Conservation (phyloP, 1,140 invertebrate species). For the Piezodorus guildinii region DNA sequence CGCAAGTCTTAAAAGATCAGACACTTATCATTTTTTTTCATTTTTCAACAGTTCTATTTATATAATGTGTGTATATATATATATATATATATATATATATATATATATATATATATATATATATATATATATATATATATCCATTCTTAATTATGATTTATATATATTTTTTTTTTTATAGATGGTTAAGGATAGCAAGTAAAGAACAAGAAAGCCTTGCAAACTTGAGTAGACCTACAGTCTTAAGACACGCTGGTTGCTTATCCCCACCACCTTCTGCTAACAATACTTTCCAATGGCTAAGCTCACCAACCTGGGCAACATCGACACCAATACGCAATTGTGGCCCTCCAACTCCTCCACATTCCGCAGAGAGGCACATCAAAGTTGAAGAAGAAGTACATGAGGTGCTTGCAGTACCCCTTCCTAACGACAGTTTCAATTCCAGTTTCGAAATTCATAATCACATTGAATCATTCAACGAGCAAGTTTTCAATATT, state of each 20-base stretch:
- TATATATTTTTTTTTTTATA: too few species aligned
- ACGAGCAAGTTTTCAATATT: neutral
- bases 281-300: neutral
- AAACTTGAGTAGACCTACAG: slow-evolving; percentile 18
- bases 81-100: too few species aligned
- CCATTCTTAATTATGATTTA: too few species aligned
- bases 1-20: too few species aligned
- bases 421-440: slow-evolving; percentile 4
- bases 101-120: too few species aligned
- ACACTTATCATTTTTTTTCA: too few species aligned
- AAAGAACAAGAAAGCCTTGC: slow-evolving; percentile 17
- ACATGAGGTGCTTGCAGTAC: neutral
- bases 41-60: too few species aligned
- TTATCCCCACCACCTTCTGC: slow-evolving; percentile 3
- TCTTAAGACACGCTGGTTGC: slow-evolving; percentile 17
- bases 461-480: neutral
- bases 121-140: too few species aligned
- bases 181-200: slow-evolving; percentile 22
- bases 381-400: slow-evolving; percentile 8
- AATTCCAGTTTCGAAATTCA: neutral
- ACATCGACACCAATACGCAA: neutral
- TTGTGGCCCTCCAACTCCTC: neutral
- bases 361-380: neutral
- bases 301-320: neutral
- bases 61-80: too few species aligned